phyloP scores from a whole-genome alignment of 2,797 vertebrate genomes.

The Carcharodon carcharias region DNA sequence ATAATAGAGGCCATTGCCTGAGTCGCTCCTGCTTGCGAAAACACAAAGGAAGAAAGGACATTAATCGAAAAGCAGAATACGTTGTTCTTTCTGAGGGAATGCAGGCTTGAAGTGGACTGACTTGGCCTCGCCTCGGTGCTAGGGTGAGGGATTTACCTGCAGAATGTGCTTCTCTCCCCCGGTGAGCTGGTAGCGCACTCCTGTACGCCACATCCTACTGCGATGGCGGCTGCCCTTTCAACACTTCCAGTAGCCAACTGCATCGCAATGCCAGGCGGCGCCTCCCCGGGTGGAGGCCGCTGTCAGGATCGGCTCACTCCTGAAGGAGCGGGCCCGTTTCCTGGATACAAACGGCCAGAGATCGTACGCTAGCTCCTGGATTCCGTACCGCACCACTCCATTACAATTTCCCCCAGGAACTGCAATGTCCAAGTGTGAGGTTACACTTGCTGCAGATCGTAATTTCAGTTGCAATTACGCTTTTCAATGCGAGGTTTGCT shows the following conservation, averaged over 20 bases:
- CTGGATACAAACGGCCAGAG: background rate
- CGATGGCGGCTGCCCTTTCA: slow-evolving; percentile 15
- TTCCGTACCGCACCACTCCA: slow-evolving; percentile 30
- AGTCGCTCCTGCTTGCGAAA: background rate
- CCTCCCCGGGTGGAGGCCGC: slow-evolving; percentile 22
- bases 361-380: background rate
- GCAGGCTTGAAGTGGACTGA: background rate
- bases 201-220: slow-evolving; percentile 19
- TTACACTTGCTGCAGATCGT: background rate
- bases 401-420: slow-evolving; percentile 22
- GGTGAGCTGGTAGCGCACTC: slow-evolving; percentile 4
- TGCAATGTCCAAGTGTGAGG: slow-evolving; percentile 28
- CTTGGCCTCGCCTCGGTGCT: background rate
- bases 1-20: slow-evolving; percentile 13
- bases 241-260: background rate
- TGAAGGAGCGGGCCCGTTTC: slow-evolving; percentile 14
- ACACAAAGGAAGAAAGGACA: background rate
- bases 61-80: background rate
- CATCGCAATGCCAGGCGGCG: slow-evolving; percentile 18
- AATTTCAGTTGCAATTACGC: background rate
- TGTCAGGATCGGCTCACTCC: slow-evolving; percentile 28
- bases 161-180: slow-evolving; percentile 15
- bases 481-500: background rate
- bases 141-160: slow-evolving; percentile 15
- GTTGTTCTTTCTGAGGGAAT: background rate